phyloP scores from a whole-genome alignment of 2,113 vertebrate genomes.

The Tyrannus savana region DNA sequence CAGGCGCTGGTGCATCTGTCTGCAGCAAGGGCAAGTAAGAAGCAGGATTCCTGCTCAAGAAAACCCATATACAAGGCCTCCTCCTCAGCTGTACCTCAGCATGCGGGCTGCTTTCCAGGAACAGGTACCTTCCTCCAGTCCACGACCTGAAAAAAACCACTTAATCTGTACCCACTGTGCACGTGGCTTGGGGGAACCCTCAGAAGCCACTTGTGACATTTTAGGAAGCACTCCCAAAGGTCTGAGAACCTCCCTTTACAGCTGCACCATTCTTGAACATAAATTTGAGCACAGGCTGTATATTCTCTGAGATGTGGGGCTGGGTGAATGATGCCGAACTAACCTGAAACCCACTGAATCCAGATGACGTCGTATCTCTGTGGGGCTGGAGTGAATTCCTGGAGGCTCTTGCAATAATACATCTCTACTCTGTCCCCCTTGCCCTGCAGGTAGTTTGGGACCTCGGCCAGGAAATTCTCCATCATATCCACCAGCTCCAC shows the following conservation, averaged over 20 bases:
- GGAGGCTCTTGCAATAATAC: slow-evolving; percentile 90
- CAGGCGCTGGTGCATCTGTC: neutral
- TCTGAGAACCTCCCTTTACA: neutral
- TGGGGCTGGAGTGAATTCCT: slow-evolving; percentile 84
- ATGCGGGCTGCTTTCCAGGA: neutral
- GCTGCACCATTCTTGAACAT: neutral
- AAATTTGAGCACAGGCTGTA: neutral
- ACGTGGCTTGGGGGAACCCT: neutral
- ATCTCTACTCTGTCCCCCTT: slow-evolving; percentile 84
- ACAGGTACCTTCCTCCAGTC: neutral
- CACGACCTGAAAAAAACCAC: accelerated
- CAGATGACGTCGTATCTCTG: slow-evolving; percentile 93
- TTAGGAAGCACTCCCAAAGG: neutral
- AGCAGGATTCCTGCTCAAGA: neutral
- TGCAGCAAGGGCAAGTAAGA: neutral
- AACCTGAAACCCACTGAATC: slow-evolving; percentile 98
- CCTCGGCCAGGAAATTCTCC: slow-evolving; percentile 90
- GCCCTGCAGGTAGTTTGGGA: slow-evolving; percentile 86
- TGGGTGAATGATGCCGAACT: slow-evolving; percentile 59
- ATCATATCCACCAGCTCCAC: slow-evolving; percentile 96
- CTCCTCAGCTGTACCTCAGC: neutral
- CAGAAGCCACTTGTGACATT: neutral
- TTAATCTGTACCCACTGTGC: neutral
- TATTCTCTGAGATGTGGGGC: neutral
- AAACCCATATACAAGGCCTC: neutral